Base-by-base conservation (phyloP, 2,888 invertebrate genomes). In the Latrodectus elegans region DNA sequence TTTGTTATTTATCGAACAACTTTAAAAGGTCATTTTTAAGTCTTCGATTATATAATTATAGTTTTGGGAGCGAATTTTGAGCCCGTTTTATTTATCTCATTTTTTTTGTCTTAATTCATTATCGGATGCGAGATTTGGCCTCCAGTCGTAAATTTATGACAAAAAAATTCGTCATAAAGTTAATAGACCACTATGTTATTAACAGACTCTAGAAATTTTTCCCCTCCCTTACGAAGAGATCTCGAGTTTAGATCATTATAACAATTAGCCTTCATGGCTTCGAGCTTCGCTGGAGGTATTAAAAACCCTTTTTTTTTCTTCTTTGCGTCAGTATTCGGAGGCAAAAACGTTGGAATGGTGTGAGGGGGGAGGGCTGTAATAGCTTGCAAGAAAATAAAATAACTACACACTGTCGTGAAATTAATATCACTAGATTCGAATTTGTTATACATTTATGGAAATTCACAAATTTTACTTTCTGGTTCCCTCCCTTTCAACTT, bases 1-100 rank as follows among this genome's bases (percentile, higher is more conserved):
- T 87, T 87, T 81, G 76, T 87, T 87, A 87, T 77, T 81, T 87
- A 87, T 87, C 72, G 80, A 82, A 87, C 81, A 77, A 87, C 86
- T 87, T 87, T 87, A 87, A 87, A 87, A 87, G 86, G 86, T 87
- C 86, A 81, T 87, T 87, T 87, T 87, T 87, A 87, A 87, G 81
- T 87, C 81, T 76, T 73, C 81, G 86, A 80, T 87, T 87, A 87
- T 82, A 87, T 87, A 87, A 87, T 87, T 87, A 87, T 82, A 87
- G 86, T 87, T 87, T 86, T 87, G 81, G 71, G 15, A 68, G 72
- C 75, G 76, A 87, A 76, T 77, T 77, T 82, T 76, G 81, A 55
- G 70, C 85, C 74, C 71, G 77, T 87, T 38, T 38, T 87, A 87
- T 87, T 87, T 87, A 87, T 87, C 38, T 38, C 38, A 1, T 87